Evolutionary conservation across 2,797 vertebrate genomes (phyloP), one percentile per base, ranked within the genome.

Genomic region (Naso thynnoides): DNA sequence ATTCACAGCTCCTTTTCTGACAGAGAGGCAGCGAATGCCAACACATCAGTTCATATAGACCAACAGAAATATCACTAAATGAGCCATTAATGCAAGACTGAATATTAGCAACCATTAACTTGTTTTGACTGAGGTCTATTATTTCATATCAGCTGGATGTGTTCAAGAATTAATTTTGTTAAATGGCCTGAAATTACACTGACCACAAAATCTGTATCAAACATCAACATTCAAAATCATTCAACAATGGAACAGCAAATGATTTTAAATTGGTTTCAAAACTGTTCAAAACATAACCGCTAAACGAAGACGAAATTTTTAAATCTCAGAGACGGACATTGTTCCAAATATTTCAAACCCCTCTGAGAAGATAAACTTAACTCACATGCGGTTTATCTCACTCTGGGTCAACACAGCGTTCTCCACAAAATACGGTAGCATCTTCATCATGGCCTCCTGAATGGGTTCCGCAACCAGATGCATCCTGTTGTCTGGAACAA

Each of bases 371-470:
- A 39, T 5, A 31, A 55, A 7, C 8, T 60, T 19, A 21, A 95
- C 94, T 96, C 86, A 95, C 94, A 96, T 94, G 88, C 91, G 91
- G 80, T 92, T 91, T 86, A 95, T 95, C 88, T 95, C 92, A 42
- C 73, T 91, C 86, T 94, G 94, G 33, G 93, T 95, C 85, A 95
- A 76, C 70, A 94, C 91, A 2, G 94, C 93, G 14, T 95, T 95
- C 84, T 94, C 90, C 89, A 94, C 91, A 68, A 95, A 95, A 84
- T 92, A 94, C 1, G 95, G 95, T 71, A 96, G 80, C 91, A 95
- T 94, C 92, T 93, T 94, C 89, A 95, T 88, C 85, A 93, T 55
- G 6, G 85, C 87, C 80, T 91, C 86, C 79, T 92, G 90, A 70
- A 91, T 83, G 67, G 90, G 86, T 69, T 91, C 91, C 70, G 92